These are phyloP conservation scores for Zoroaster sp. DNA, from an alignment of 53 echinoderm and acorn worm species.

Conservation along the genomic window DNA sequence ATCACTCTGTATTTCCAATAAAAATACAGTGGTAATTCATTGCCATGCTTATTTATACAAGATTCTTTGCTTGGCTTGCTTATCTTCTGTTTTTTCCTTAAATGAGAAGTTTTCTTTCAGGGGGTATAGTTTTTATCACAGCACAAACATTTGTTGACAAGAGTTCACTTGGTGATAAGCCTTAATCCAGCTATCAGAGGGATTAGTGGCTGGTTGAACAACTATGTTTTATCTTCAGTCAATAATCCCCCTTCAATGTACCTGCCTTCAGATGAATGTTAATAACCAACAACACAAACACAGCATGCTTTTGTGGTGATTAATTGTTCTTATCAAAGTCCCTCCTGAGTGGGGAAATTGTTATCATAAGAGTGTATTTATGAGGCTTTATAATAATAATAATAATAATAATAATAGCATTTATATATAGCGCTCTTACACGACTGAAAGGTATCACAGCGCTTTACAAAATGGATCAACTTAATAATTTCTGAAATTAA, in stretches of 20 bases:
- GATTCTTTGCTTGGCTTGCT: too few species aligned
- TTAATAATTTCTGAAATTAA: too few species aligned
- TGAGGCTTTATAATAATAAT: too few species aligned
- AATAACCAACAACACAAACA: conserved; percentile 16
- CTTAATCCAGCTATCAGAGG: neutral
- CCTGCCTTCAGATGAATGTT: neutral
- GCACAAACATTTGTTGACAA: neutral
- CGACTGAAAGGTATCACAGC: too few species aligned
- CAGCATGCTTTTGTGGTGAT: conserved; percentile 15
- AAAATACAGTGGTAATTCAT: too few species aligned
- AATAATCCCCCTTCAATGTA: neutral
- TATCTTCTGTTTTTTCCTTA: too few species aligned
- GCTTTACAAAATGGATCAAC: too few species aligned
- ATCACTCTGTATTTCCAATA: too few species aligned
- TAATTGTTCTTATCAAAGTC: neutral
- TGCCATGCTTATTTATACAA: too few species aligned
- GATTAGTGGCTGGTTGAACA: neutral
- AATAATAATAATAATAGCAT: too few species aligned
- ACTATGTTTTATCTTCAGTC: neutral
- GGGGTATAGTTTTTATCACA: neutral
- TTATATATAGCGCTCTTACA: too few species aligned
- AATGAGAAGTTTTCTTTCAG: neutral
- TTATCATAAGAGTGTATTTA: neutral
- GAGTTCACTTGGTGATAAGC: neutral
- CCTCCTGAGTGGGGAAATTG: neutral